Evolutionary conservation across 92 coral and sea anemone genomes (phyloP).

Genomic region (Bergia puertoricense): DNA sequence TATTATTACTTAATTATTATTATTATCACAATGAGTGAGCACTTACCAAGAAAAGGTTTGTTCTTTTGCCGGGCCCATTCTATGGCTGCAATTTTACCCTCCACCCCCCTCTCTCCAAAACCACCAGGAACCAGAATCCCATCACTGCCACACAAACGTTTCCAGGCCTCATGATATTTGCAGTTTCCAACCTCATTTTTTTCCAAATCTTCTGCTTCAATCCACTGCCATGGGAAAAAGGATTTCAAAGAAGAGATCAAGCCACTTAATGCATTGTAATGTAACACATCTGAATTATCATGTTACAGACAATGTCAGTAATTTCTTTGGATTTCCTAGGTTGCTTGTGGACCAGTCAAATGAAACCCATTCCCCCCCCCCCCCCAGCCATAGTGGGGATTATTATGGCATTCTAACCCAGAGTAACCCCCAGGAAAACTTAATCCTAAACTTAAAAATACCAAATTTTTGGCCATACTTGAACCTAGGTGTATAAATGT

Average conservation of each 20-base stretch:
- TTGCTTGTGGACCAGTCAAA: no score
- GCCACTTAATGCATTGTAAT: background rate
- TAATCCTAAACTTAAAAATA: no score
- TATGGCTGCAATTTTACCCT: conserved; percentile 93
- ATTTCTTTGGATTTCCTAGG: background rate
- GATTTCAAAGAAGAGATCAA: background rate
- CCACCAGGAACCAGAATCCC: conserved; percentile 98
- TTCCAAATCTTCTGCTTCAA: conserved; percentile 56
- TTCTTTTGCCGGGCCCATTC: conserved; percentile 92
- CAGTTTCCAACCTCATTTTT: conserved; percentile 22
- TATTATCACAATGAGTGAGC: background rate
- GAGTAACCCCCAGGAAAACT: no score
- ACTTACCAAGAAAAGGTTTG: conserved; percentile 86
- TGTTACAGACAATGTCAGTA: background rate
- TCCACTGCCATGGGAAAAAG: conserved; percentile 40
- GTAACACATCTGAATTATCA: background rate
- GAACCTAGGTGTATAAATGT: no score
- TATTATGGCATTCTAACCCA: no score
- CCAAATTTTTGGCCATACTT: no score
- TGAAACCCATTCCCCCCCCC: no score
- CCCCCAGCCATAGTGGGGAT: no score
- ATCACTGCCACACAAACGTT: conserved; percentile 44
- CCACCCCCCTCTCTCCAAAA: conserved; percentile 95
- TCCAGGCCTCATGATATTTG: conserved; percentile 37
- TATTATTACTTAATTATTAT: no score